Evolutionary conservation across 2,888 invertebrate genomes (phyloP), one percentile per base, ranked within the genome.

Genomic region (Pseudococcus longispinus): DNA sequence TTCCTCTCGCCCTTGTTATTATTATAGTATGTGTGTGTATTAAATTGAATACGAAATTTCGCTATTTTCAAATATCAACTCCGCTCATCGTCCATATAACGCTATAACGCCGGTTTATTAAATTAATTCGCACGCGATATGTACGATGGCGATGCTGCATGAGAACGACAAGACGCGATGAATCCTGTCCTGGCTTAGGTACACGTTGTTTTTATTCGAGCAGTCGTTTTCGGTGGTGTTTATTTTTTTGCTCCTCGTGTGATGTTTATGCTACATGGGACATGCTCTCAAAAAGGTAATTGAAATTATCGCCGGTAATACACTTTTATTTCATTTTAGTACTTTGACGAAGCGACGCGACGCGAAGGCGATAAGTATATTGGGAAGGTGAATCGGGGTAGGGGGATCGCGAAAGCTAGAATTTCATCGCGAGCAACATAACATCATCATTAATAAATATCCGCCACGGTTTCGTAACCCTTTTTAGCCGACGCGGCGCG

Each of bases 1-100:
- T 29, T 32, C 26, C 29, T 70, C 26, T 29, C 70, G 18, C 70
- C 18, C 60, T 70, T 70, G 70, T 70, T 29, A 70, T 70, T 70
- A 32, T 70, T 70, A 70, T 37, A 2, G 37, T 4, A 4, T 37
- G 46, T 46, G 23, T 23, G 11, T 29, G 70, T 70, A 70, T 70
- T 70, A 70, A 70, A 70, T 70, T 29, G 70, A 70, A 70, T 70
- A 70, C 70, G 70, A 70, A 70, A 70, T 70, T 70, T 70, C 15
- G 29, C 26, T 18, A 18, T 70, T 70, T 70, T 70, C 70, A 20
- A 70, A 70, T 60, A 60, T 70, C 70, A 70, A 29, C 70, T 70
- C 1, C 70, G 70, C 18, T 70, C 29, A 15, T 70, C 70, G 70
- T 29, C 29, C 29, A 70, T 29, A 15, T 18, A 18, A 6, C 15